phyloP scores from a whole-genome alignment of 2,888 invertebrate species.

The Machimus rusticus region DNA sequence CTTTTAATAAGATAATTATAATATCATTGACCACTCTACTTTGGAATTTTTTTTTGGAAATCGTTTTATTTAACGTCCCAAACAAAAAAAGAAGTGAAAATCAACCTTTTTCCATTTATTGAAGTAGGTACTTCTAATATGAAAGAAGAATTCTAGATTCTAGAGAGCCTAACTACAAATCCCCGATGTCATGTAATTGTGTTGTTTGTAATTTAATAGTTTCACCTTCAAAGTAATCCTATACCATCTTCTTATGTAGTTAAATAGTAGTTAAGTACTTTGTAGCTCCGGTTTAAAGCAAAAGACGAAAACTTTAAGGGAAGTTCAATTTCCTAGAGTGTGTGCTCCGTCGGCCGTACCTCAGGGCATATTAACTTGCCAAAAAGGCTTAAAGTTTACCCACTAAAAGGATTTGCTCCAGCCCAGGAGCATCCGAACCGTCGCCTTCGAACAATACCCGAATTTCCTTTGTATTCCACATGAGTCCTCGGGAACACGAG shows the following conservation, averaged over 20 bases:
- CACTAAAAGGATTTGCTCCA: neutral
- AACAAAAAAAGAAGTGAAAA: too few species aligned
- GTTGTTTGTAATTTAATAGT: neutral
- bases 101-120: too few species aligned
- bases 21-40: too few species aligned
- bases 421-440: neutral
- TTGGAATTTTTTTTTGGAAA: too few species aligned
- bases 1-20: too few species aligned
- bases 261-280: neutral
- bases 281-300: neutral
- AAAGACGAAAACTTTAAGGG: neutral
- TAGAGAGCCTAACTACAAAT: neutral
- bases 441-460: neutral
- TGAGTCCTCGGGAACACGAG: neutral
- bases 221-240: neutral
- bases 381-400: neutral
- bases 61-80: too few species aligned
- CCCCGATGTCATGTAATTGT: neutral
- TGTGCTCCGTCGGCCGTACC: neutral
- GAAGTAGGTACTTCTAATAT: too few species aligned
- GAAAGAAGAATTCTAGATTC: neutral
- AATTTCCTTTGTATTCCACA: neutral
- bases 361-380: neutral
- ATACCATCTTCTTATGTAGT: neutral
- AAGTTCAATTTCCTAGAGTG: neutral